Evolutionary conservation across 53 echinoderm and acorn worm species (phyloP), one percentile per base, ranked within the genome.

Genomic region (Mesocentrotus franciscanus): DNA sequence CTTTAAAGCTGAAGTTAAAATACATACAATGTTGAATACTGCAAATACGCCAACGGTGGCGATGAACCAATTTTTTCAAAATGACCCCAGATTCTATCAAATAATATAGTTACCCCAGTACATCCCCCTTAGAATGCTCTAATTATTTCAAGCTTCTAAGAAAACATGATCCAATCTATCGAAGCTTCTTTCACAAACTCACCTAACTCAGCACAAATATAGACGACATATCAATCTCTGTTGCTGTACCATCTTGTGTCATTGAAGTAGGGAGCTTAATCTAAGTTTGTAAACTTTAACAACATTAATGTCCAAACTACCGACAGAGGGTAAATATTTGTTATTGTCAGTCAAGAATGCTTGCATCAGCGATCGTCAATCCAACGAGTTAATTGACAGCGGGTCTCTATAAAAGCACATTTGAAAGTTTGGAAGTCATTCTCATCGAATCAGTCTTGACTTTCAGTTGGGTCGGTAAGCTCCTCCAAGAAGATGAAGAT

Each of bases 401-500:
- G 36, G 17, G 16, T 35, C 1, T 78, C 11, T 78, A 78, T 36
- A 78, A 78, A 35, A 4, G 2, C 4, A 2, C 2, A 35, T 78
- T 36, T 78, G 1, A 35, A 35, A 34, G 15, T 12, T 34, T 36
- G 34, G 16, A 16, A 36, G n/a, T 34, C 78, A 78, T 78, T 78
- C 34, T 78, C 16, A 78, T 78, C 78, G 18, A 36, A 36, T 36
- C 4, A 4, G 12, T 17, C 17, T 17, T 16, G 14, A 27, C 16
- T 78, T n/a, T 78, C 16, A 24, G 11, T 34, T 16, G 34, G 60
- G 78, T 78, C 36, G 59, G 17, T 11, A 57, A 57, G 1, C 24
- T 89, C 59, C 17, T n/a, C 29, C 9, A 26, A 9, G 5, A 89
- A 85, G 58, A 91, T 91, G 91, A 91, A 91, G 32, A 62, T 66